Base-by-base conservation (phyloP, 2,888 invertebrate genomes). In the Phasia obesa region DNA sequence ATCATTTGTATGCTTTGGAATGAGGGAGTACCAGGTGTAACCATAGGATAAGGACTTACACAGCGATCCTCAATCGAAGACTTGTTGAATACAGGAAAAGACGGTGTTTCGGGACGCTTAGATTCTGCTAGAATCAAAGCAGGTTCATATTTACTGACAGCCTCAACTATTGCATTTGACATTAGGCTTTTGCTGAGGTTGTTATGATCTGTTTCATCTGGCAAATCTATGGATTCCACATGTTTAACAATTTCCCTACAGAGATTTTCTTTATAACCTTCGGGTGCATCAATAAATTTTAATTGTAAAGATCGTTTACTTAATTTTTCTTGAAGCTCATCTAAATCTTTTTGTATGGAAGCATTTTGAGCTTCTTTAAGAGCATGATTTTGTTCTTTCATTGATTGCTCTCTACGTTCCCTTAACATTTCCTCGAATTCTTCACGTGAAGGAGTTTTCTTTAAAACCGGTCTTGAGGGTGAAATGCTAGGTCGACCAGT, bases 11-110 rank as follows among this genome's bases (percentile, higher is more conserved):
- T 13, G 0, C 76, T 76, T 53, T 82, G 79, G 2, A 85, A 2
- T 11, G 78, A 44, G 1, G 81, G 84, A 1, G 84, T 80, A 0
- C 65, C 69, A 2, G 71, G 73, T 23, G 73, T 74, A 7, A 84
- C 59, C 59, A 84, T 55, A 0, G 86, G 87, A 65, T 88, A 88
- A 0, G 88, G 88, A 21, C 88, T 88, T n/a, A 86, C 70, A 64
- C 87, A 88, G 88, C 96, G 95, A 88, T 96, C 96, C 7, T 87
- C 87, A 4, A 85, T 70, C 0, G 96, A 96, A 3, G 96, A 96
- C 86, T 96, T 94, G 59, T 96, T 96, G 87, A 95, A 94, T 49
- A 96, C 96, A 53, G 98, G 98, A 92, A 98, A 98, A 53, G 96
- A 95, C 9, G 98, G 98, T 1, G 98, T 98, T 89, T 96, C 96